Evolutionary conservation across 2,888 invertebrate species (phyloP), one percentile per base, ranked within the genome.

Genomic region (Bembecia ichneumoniformis): DNA sequence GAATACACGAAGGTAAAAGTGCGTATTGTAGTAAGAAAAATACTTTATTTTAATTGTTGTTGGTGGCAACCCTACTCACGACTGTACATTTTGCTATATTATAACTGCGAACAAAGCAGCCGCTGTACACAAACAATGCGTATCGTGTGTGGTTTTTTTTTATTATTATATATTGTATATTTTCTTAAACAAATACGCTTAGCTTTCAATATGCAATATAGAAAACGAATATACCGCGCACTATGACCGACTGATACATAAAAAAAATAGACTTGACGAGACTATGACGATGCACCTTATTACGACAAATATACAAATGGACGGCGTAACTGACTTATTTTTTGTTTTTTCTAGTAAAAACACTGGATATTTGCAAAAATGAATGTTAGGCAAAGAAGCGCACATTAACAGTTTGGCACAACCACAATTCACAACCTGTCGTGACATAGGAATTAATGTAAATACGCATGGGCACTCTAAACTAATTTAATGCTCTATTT

Each of bases 41-140:
- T 28, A 28, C 28, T 28, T 28, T 28, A 28, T 28, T 28, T 28
- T 28, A 28, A 28, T 28, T 28, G 28, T 28, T 28, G 28, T 28
- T 28, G 28, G 28, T 28, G 28, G 28, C 28, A 28, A 28, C 65
- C 65, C 62, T 72, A 68, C 75, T 28, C 28, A 28, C 40, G 71
- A 65, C 63, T 83, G 82, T 82, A 80, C 66, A 81, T 79, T 78
- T 66, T 70, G 80, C 80, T 74, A 69, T 63, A 36, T 13, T 36
- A n/a, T 28, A 9, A 28, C 35, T 61, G 28, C 28, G 9, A 28
- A 64, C 58, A 62, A 67, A 28, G 35, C 49, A 35, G 65, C 70
- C 74, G 86, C 86, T 83, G 83, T 82, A 83, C 78, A 82, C 82
- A 77, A 69, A 74, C 78, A 80, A 77, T 74, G 76, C 78, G 73